Conservation (phyloP, 2,888 invertebrate genomes). For the Exephanes ischioxanthus region DNA sequence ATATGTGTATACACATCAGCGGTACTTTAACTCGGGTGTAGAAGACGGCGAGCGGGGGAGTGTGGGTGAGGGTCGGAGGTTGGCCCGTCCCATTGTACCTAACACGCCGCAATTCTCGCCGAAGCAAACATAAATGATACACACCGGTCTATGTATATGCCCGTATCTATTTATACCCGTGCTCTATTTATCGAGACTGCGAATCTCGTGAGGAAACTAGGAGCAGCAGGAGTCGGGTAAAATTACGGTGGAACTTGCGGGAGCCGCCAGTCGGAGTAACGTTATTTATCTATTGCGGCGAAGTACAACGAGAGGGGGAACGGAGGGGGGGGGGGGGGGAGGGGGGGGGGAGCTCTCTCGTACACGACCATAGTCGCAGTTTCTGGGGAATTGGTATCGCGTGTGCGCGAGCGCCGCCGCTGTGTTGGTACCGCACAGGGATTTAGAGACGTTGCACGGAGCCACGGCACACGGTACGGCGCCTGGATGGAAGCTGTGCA, state of each 20-base stretch:
- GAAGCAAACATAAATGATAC: conserved; percentile 26
- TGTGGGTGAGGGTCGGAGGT: conserved; percentile 29
- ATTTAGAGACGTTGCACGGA: conserved; percentile 43
- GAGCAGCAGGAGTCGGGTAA: conserved; percentile 52
- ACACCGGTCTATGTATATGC: conserved; percentile 19
- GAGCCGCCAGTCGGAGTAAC: conserved; percentile 28
- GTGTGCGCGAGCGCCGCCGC: conserved; percentile 37
- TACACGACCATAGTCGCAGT: conserved; percentile 53
- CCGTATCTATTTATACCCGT: conserved; percentile 53
- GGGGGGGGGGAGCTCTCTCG: conserved; percentile 6
- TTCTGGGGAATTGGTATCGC: conserved; percentile 68
- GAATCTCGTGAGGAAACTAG: conserved; percentile 61
- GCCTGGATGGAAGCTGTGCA: conserved; percentile 9
- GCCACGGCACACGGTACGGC: not conserved
- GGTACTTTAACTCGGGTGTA: conserved; percentile 31
- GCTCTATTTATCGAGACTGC: conserved; percentile 63
- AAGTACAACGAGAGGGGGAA: not conserved
- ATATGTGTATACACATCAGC: not conserved
- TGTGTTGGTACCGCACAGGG: conserved; percentile 20
- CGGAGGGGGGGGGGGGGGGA: conserved; percentile 4
- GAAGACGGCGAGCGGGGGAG: conserved; percentile 34
- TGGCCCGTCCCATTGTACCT: conserved; percentile 11
- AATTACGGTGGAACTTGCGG: conserved; percentile 63
- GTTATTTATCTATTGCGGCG: conserved; percentile 62
- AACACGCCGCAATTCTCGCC: conserved; percentile 36